Evolutionary conservation across 2,888 invertebrate genomes (phyloP).

Genomic region (Ypsolopha sequella): DNA sequence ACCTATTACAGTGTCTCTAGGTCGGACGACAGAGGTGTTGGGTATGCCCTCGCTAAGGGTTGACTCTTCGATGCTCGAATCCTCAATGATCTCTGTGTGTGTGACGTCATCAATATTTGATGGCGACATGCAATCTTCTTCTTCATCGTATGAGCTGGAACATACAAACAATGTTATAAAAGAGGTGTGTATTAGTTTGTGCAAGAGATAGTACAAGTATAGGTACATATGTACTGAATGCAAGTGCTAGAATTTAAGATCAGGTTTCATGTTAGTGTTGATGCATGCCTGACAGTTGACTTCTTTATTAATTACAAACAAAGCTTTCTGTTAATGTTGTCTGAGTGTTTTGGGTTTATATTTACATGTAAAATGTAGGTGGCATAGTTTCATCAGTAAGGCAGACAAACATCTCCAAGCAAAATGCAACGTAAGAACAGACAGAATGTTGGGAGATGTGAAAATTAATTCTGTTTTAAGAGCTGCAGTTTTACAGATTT

Average conservation of each 20-base stretch:
- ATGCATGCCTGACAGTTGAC: constrained; percentile 52
- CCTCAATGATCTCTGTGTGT: constrained; percentile 55
- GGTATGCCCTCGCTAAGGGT: constrained; percentile 43
- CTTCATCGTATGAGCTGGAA: constrained; percentile 79
- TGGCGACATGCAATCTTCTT: constrained; percentile 77
- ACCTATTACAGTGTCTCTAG: constrained; percentile 9
- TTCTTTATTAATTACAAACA: constrained; percentile 49
- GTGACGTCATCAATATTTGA: constrained; percentile 73
- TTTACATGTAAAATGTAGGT: constrained; percentile 29
- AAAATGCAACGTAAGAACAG: constrained; percentile 15
- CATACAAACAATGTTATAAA: constrained; percentile 3
- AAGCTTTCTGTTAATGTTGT: constrained; percentile 28
- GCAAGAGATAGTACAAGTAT: constrained; percentile 4
- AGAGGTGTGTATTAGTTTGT: background rate
- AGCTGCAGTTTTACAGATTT: background rate
- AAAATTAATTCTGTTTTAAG: background rate
- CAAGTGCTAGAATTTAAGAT: constrained; percentile 35
- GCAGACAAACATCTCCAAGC: constrained; percentile 58
- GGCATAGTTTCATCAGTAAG: constrained; percentile 59
- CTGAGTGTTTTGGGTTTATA: constrained; percentile 11
- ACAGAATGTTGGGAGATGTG: background rate
- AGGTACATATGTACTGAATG: constrained; percentile 58
- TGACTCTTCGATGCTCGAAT: constrained; percentile 58
- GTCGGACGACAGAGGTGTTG: constrained; percentile 13
- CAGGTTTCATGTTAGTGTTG: constrained; percentile 37